A percentile compares a stretch with the other conserved stretches of the same genome.
Conservation (phyloP, 2,797 vertebrate genomes). For the Leuciscus waleckii region DNA sequence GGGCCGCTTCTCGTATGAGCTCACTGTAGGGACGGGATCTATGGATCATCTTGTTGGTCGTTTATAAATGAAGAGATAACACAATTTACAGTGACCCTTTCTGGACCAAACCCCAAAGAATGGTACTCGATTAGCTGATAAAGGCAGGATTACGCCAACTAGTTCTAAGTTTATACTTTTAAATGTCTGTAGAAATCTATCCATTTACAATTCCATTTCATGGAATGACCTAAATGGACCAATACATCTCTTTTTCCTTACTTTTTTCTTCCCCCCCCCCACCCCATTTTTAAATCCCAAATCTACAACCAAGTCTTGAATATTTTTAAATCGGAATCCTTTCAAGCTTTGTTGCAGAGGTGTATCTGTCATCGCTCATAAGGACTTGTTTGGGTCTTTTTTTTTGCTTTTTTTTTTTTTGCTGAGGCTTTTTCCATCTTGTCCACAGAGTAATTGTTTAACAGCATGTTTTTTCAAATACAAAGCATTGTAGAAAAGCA, state of each 20-base stretch:
- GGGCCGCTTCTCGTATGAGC: slow-evolving; percentile 23
- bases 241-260: neutral
- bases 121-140: slow-evolving; percentile 43
- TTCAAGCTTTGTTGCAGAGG: slow-evolving; percentile 6
- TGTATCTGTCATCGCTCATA: slow-evolving; percentile 27
- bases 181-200: slow-evolving; percentile 42
- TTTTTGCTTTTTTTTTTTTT: slow-evolving; percentile 26
- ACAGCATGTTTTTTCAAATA: slow-evolving; percentile 24
- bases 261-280: neutral
- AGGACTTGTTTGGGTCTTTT: too few species aligned
- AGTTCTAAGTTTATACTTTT: slow-evolving; percentile 52
- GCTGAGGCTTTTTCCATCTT: neutral
- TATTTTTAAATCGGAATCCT: too few species aligned
- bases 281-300: slow-evolving; percentile 19
- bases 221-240: slow-evolving; percentile 27
- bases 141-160: neutral
- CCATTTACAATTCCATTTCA: neutral
- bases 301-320: slow-evolving; percentile 27
- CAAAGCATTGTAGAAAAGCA: slow-evolving; percentile 14
- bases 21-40: slow-evolving; percentile 9
- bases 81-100: slow-evolving; percentile 27
- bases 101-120: slow-evolving; percentile 56
- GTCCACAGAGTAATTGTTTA: slow-evolving; percentile 11
- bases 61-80: slow-evolving; percentile 29
- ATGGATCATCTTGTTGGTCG: neutral